Evolutionary conservation across 2,113 vertebrate genomes (phyloP).

Genomic region (Thunnus thynnus): DNA sequence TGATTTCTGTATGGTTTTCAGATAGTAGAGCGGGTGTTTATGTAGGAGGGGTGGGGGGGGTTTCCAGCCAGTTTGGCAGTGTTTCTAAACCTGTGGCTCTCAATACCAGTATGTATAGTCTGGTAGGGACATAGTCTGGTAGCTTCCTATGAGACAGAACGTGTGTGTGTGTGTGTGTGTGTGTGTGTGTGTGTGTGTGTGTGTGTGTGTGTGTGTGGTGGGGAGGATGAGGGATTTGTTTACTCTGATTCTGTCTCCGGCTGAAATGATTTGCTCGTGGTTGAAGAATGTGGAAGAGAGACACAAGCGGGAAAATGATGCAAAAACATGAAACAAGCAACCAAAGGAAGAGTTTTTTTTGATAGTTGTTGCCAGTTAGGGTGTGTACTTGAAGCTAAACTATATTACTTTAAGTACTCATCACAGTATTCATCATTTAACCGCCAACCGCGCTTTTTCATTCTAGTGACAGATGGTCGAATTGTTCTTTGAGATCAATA

Average conservation of each 20-base stretch:
- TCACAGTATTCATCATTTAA: background rate
- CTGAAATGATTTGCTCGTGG: background rate
- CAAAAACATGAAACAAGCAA: too few species aligned
- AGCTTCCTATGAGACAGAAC: background rate
- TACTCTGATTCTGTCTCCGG: background rate
- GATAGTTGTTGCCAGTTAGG: too few species aligned
- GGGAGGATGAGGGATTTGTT: background rate
- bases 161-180: background rate
- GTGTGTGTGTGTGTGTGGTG: too few species aligned
- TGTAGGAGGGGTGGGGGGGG: background rate
- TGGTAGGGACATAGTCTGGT: background rate
- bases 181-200: background rate
- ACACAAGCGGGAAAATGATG: background rate
- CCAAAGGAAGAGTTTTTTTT: background rate
- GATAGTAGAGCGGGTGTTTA: background rate
- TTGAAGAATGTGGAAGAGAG: background rate
- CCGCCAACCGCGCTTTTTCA: background rate
- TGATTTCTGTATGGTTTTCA: background rate
- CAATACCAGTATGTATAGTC: background rate
- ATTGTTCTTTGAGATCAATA: background rate
- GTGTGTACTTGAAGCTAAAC: background rate
- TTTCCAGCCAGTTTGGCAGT: background rate
- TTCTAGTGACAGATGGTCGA: background rate
- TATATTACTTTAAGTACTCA: background rate
- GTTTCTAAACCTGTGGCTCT: conserved; percentile 3